phyloP scores from a whole-genome alignment of 2,888 invertebrate genomes.

The Amblyjoppa fuscipennis region DNA sequence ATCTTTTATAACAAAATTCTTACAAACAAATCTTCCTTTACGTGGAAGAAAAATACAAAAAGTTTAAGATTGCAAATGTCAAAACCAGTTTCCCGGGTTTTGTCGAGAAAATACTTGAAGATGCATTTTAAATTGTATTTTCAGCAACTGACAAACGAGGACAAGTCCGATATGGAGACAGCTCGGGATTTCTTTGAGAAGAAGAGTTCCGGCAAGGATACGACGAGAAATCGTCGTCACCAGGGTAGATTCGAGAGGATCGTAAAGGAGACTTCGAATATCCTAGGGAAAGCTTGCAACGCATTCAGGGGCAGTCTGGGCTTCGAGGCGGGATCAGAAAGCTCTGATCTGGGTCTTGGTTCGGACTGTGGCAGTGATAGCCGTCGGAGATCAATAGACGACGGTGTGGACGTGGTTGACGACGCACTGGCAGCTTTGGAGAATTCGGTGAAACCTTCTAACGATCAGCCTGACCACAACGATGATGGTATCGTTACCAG shows the following conservation, averaged over 20 bases:
- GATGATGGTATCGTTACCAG: conserved; percentile 71
- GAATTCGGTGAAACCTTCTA: conserved; percentile 63
- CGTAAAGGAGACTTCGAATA: conserved; percentile 82
- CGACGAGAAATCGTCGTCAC: conserved; percentile 71
- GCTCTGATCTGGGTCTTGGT: conserved; percentile 82
- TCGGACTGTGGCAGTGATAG: conserved; percentile 82
- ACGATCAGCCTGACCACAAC: conserved; percentile 74
- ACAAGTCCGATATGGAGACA: conserved; percentile 73
- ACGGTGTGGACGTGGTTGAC: conserved; percentile 74
- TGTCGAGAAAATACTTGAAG: neutral
- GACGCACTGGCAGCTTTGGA: conserved; percentile 31
- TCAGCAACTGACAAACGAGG: conserved; percentile 39
- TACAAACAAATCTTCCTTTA: neutral
- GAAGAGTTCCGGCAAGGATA: conserved; percentile 72
- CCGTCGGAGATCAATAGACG: conserved; percentile 81
- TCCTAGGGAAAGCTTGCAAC: conserved; percentile 82
- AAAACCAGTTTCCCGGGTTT: too few relatives aligned
- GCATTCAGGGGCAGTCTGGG: conserved; percentile 81
- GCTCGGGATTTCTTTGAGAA: conserved; percentile 79
- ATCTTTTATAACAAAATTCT: neutral
- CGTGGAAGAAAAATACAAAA: neutral
- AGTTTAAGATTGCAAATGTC: neutral
- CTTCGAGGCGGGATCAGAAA: conserved; percentile 83
- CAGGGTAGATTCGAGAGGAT: conserved; percentile 82
- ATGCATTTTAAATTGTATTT: neutral